Percentiles rank a stretch among this genome's conserved stretches.
Conservation (phyloP, 2,888 invertebrate species). For the Empis stercorea region DNA sequence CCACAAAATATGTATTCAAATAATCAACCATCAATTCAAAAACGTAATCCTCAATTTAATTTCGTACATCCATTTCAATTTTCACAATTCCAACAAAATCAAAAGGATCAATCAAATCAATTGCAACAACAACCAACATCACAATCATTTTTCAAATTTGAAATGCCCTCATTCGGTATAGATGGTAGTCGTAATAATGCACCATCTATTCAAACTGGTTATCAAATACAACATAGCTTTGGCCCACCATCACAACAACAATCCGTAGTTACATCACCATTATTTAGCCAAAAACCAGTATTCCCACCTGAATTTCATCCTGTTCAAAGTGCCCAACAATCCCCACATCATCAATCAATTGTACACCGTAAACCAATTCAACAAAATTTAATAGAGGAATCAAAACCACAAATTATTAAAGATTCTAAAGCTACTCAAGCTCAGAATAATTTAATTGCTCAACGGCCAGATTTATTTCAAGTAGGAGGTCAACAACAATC, state of each 20-base stretch:
- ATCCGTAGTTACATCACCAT: slow-evolving; percentile 26
- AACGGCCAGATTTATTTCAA: slow-evolving; percentile 23
- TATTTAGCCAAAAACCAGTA: slow-evolving; percentile 23
- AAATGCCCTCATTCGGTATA: slow-evolving; percentile 25
- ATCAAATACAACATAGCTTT: slow-evolving; percentile 32
- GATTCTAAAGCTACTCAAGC: slow-evolving; percentile 22
- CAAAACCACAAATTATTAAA: slow-evolving; percentile 19
- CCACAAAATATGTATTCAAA: slow-evolving; percentile 22
- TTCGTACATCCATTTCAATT: slow-evolving; percentile 28
- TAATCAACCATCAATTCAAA: slow-evolving; percentile 7
- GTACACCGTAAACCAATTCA: slow-evolving; percentile 15
- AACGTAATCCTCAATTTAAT: slow-evolving; percentile 20
- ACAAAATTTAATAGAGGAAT: slow-evolving; percentile 27
- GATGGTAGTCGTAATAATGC: slow-evolving; percentile 14
- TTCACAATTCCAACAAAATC: slow-evolving; percentile 21
- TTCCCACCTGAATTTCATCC: slow-evolving; percentile 28
- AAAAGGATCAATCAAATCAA: slow-evolving; percentile 20
- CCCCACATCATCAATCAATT: slow-evolving; percentile 21
- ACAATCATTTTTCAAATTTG: slow-evolving; percentile 34
- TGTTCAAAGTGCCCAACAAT: slow-evolving; percentile 19
- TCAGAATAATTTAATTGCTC: slow-evolving; percentile 22
- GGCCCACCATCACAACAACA: slow-evolving; percentile 22
- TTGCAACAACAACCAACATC: slow-evolving; percentile 29
- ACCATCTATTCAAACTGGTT: slow-evolving; percentile 31
- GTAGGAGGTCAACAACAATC: slow-evolving; percentile 15